Base-by-base conservation (phyloP, 2,797 vertebrate genomes). In the Dryobates pubescens region DNA sequence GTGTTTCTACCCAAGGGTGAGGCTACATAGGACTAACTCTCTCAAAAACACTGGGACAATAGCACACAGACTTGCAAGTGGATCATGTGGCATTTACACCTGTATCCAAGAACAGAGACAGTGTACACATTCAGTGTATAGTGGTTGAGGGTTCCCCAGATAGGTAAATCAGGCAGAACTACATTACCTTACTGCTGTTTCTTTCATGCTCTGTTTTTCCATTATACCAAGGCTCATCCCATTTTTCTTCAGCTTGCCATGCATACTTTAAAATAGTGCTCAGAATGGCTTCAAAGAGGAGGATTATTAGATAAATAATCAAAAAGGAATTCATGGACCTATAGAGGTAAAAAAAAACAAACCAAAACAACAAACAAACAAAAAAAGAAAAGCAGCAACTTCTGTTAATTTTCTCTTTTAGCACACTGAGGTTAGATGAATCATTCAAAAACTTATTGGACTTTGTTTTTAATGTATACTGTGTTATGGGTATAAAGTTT, bases 311-410 rank as follows among this genome's bases (percentile, higher is more conserved):
- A 96, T 99, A 99, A 96, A 99, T 98, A 97, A 99, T 98, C 81
- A 99, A 98, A 98, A 99, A 99, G 51, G 99, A 98, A 93, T 99
- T 99, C 99, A 99, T 99, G 82, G 99, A 99, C 96, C 99, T 99
- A 88, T 78, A 89, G 76, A 57, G 62, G 88, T 47, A 73, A 20
- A 83, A 86, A 72, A 47, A 49, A n/a, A n/a, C 23, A 47, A 18
- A 47, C 87, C 10, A 47, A 49, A 49, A 47, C 6, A 47, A 89
- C 36, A 36, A 36, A 36, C 36, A 36, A 36, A 36, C 36, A 49
- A 74, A 19, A 85, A 86, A 72, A 95, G n/a, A 59, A 79, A 26
- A 91, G 8, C 13, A 88, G 32, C 27, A 57, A 43, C n/a, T 84
- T 73, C 17, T 90, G 45, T 86, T 83, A 76, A 53, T 69, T 63